Percentiles rank a stretch among this genome's conserved stretches.
Conservation (phyloP, 2,888 invertebrate genomes). For the Xanthorhoe designata region DNA sequence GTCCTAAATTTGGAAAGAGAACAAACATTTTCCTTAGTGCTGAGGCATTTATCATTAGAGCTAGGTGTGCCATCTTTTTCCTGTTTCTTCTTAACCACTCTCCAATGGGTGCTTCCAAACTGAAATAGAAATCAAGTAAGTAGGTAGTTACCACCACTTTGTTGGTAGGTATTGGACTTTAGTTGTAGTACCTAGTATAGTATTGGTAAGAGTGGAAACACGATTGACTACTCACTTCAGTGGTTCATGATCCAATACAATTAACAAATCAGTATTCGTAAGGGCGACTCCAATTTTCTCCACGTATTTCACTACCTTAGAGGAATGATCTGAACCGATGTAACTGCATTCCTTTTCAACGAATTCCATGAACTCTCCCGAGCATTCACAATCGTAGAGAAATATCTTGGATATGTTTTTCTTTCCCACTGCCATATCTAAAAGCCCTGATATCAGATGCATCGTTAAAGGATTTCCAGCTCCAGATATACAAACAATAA, state of each 20-base stretch:
- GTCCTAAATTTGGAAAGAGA: conserved; percentile 83
- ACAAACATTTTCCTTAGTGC: conserved; percentile 76
- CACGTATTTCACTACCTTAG: conserved; percentile 69
- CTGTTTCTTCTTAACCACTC: conserved; percentile 70
- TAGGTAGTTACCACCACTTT: background rate
- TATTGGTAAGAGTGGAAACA: background rate
- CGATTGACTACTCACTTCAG: conserved; percentile 57
- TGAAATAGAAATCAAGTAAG: conserved; percentile 43
- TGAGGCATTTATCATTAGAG: conserved; percentile 78
- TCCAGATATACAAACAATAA: conserved; percentile 68
- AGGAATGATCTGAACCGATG: conserved; percentile 56
- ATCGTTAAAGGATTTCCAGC: conserved; percentile 64
- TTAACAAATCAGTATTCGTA: conserved; percentile 78
- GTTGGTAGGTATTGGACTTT: background rate
- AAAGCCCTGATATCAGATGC: conserved; percentile 67
- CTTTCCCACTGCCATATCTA: conserved; percentile 56
- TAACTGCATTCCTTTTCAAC: conserved; percentile 70
- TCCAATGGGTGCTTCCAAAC: conserved; percentile 62
- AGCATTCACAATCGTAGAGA: conserved; percentile 62
- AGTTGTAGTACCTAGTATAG: background rate
- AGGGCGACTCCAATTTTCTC: conserved; percentile 77
- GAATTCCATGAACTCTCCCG: conserved; percentile 58
- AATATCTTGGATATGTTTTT: conserved; percentile 67
- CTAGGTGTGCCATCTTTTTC: conserved; percentile 70
- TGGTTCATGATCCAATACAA: conserved; percentile 79